A percentile compares a stretch with the other conserved stretches of the same genome.
Conservation (phyloP, 2,113 vertebrate genomes). For the Tachysurus vachellii region DNA sequence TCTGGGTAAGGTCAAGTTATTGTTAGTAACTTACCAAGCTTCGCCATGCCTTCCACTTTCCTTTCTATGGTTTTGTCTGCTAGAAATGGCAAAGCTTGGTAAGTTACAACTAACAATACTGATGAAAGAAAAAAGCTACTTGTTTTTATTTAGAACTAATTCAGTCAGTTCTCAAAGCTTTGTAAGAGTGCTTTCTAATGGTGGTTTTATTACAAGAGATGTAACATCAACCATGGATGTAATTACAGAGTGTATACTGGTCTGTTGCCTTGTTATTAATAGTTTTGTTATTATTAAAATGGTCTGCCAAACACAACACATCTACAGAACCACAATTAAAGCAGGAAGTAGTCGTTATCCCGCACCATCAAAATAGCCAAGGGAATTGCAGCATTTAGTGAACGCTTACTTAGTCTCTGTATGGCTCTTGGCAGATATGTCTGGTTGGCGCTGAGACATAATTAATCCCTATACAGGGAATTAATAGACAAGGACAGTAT, state of each 20-base stretch:
- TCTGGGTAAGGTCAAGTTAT: background rate
- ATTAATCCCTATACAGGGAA: slow-evolving; percentile 21
- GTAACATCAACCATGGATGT: background rate
- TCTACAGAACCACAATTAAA: background rate
- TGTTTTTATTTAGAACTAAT: background rate
- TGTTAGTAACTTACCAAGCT: background rate
- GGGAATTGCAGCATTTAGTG: background rate
- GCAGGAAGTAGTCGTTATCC: background rate
- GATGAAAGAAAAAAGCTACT: background rate
- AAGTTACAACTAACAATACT: too few relatives aligned
- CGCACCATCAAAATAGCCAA: background rate
- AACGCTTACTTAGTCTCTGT: background rate
- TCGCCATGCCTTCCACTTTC: background rate
- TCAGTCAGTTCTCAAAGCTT: background rate
- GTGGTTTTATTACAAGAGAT: background rate
- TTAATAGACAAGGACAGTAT: background rate
- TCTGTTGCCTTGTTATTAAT: background rate
- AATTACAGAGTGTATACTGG: background rate
- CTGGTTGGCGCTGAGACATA: background rate
- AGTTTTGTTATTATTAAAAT: background rate
- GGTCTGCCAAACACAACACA: background rate
- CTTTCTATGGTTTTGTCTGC: too few relatives aligned
- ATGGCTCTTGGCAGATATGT: slow-evolving; percentile 10
- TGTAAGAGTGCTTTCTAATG: background rate
- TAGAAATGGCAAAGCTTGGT: too few relatives aligned